phyloP scores from a whole-genome alignment of 1,140 invertebrate genomes.

The Apis cerana region DNA sequence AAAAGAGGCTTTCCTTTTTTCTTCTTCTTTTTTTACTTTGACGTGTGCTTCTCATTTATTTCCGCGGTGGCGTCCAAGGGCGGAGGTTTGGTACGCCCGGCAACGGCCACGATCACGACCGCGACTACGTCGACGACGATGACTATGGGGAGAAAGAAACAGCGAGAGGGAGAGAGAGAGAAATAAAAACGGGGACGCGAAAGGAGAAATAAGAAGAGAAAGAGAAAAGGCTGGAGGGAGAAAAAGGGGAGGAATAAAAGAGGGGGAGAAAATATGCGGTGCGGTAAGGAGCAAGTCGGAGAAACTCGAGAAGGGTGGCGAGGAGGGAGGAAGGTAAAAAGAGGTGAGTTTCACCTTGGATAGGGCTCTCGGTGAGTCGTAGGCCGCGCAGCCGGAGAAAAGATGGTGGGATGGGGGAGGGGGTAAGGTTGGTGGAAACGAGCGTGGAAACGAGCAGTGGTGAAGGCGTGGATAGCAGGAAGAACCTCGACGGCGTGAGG shows the following conservation, averaged over 20 bases:
- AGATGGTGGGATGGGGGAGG: conserved; percentile 43
- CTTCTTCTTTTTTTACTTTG: conserved; percentile 64
- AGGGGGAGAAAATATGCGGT: neutral
- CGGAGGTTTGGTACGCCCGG: conserved; percentile 4
- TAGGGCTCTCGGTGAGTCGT: conserved; percentile 63
- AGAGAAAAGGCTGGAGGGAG: neutral
- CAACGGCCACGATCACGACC: conserved; percentile 20
- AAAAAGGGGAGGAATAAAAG: conserved; percentile 18
- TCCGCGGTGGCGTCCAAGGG: conserved; percentile 48
- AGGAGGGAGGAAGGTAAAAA: conserved; percentile 37
- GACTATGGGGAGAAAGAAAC: conserved; percentile 8
- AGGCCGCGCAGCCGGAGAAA: conserved; percentile 56
- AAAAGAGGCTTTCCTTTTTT: conserved; percentile 45
- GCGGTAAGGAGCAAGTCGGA: conserved; percentile 29
- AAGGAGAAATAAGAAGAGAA: conserved; percentile 31
- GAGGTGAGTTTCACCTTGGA: conserved; percentile 51
- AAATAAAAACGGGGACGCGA: conserved; percentile 3
- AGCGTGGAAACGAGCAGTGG: conserved; percentile 69
- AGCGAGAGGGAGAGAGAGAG: conserved; percentile 24
- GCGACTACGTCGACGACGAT: neutral
- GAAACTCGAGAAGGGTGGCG: conserved; percentile 2
- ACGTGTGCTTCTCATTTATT: conserved; percentile 76
- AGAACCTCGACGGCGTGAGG: neutral
- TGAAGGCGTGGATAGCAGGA: conserved; percentile 51
- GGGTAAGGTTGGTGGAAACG: conserved; percentile 51